These are phyloP conservation scores for Porites evermanni DNA, from an alignment of 92 coral and sea anemone species.

Conservation along the genomic window DNA sequence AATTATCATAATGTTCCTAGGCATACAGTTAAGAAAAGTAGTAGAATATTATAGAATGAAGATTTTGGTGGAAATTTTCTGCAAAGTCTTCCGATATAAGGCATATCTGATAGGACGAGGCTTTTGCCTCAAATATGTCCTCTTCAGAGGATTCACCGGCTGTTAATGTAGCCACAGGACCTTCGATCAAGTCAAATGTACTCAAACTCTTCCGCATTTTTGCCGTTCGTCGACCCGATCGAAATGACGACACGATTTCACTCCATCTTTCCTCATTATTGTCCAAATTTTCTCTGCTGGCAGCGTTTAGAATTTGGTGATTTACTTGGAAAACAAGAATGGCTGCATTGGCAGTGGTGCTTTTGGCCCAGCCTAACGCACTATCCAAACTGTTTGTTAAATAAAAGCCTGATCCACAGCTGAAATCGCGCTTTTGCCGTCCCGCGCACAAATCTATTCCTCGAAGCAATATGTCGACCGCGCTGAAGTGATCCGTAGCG, in stretches of 20 bases:
- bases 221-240: slow-evolving; percentile 45
- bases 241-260: slow-evolving; percentile 43
- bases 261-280: slow-evolving; percentile 35
- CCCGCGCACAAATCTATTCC: slow-evolving; percentile 60
- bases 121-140: neutral
- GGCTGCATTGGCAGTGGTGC: slow-evolving; percentile 56
- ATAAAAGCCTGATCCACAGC: slow-evolving; percentile 67
- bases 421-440: slow-evolving; percentile 64
- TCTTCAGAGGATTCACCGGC: neutral
- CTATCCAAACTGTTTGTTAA: slow-evolving; percentile 26
- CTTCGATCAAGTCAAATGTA: slow-evolving; percentile 50
- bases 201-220: slow-evolving; percentile 33
- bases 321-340: slow-evolving; percentile 51
- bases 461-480: slow-evolving; percentile 36
- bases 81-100: slow-evolving; percentile 57
- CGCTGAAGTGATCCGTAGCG: slow-evolving; percentile 75
- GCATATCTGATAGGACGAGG: slow-evolving; percentile 54
- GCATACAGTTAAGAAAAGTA: no score
- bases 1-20: no score
- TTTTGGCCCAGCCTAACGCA: slow-evolving; percentile 38
- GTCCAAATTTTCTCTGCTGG: slow-evolving; percentile 6
- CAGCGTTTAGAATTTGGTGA: neutral
- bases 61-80: neutral
- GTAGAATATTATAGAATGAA: neutral
- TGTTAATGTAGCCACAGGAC: slow-evolving; percentile 44